Percentiles rank a stretch among this genome's conserved stretches.
phyloP scores from a whole-genome alignment of 2,888 invertebrate genomes.

The Coenonympha glycerion region DNA sequence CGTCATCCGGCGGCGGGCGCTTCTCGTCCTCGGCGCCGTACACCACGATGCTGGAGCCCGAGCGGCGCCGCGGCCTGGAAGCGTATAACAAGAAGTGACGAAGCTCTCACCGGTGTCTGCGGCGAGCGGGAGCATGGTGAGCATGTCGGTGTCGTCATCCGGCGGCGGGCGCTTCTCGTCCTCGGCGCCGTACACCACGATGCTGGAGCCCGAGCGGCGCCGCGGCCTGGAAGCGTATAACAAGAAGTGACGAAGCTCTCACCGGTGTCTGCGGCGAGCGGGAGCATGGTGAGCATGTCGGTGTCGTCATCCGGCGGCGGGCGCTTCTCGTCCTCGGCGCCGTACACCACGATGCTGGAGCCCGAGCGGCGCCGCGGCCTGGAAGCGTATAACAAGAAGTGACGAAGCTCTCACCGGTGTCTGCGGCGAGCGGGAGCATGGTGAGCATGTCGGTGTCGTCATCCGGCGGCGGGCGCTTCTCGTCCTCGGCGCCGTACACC shows the following conservation, averaged over 20 bases:
- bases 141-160: constrained; percentile 82
- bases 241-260: constrained; percentile 27
- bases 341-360: constrained; percentile 88
- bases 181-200: too few relatives aligned
- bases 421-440: constrained; percentile 81
- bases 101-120: constrained; percentile 75
- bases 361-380: too few relatives aligned
- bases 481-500: too few relatives aligned
- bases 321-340: constrained; percentile 80
- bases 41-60: too few relatives aligned
- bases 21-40: constrained; percentile 83
- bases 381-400: too few relatives aligned
- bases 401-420: constrained; percentile 72
- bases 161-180: constrained; percentile 75
- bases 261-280: constrained; percentile 79
- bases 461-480: constrained; percentile 73
- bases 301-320: constrained; percentile 77
- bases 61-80: too few relatives aligned
- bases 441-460: constrained; percentile 84
- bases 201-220: too few relatives aligned
- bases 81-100: too few relatives aligned
- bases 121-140: constrained; percentile 82
- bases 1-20: constrained; percentile 74
- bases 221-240: neutral
- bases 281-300: constrained; percentile 87